phyloP scores from a whole-genome alignment of 1,140 invertebrate genomes.

The Cydia strobilella region DNA sequence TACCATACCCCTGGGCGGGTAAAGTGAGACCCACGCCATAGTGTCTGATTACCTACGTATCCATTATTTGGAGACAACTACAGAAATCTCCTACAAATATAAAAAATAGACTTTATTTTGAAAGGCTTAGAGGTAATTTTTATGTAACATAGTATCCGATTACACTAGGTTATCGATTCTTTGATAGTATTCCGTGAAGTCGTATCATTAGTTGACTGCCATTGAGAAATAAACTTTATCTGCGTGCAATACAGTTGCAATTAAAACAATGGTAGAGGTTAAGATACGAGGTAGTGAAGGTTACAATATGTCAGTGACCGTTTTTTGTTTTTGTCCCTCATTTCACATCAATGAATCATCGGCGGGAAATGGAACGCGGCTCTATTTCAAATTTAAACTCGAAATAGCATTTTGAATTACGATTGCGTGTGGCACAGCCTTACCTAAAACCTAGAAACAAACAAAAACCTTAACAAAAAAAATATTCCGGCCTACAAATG shows the following conservation, averaged over 20 bases:
- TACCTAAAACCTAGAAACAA: no score
- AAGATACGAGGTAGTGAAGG: background rate
- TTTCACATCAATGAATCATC: constrained; percentile 20
- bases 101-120: background rate
- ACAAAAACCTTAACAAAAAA: no score
- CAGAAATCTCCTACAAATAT: background rate
- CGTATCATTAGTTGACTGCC: background rate
- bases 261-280: background rate
- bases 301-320: background rate
- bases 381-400: constrained; percentile 28
- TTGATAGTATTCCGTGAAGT: background rate
- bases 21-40: constrained; percentile 25
- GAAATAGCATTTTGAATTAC: constrained; percentile 26
- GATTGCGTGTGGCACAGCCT: background rate
- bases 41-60: constrained; percentile 24
- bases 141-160: background rate
- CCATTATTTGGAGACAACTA: constrained; percentile 25
- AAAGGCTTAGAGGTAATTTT: background rate
- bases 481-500: no score
- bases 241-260: background rate
- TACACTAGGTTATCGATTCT: constrained; percentile 8
- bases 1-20: constrained; percentile 9
- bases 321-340: constrained; percentile 29
- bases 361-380: constrained; percentile 25
- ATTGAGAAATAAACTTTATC: background rate